Percentiles rank a stretch among this genome's conserved stretches.
Conservation (phyloP, 64 coral and sea anemone species). For the Stylophora pistillata region DNA sequence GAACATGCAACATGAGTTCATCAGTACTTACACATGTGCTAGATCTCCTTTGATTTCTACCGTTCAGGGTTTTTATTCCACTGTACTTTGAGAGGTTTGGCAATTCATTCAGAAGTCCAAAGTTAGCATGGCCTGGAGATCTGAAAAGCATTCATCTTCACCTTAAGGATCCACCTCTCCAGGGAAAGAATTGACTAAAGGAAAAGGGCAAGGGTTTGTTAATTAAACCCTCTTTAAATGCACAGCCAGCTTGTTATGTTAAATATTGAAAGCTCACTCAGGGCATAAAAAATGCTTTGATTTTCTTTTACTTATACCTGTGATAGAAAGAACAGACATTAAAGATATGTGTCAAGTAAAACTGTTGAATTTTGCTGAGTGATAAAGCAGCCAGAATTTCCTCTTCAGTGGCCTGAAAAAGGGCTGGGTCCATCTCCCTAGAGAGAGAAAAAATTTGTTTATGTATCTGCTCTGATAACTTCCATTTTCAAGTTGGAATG, state of each 20-base stretch:
- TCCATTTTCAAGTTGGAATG: too few species aligned
- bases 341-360: constrained; percentile 37
- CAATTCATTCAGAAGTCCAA: constrained; percentile 34
- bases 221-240: too few species aligned
- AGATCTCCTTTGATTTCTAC: constrained; percentile 48
- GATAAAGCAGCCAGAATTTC: constrained; percentile 42
- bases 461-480: too few species aligned
- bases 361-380: constrained; percentile 5
- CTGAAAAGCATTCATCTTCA: background rate
- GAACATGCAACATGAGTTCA: background rate
- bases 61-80: constrained; percentile 15
- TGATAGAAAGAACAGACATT: constrained; percentile 45
- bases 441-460: background rate
- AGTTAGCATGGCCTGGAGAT: constrained; percentile 37
- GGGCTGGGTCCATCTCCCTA: constrained; percentile 25
- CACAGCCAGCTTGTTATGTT: too few species aligned
- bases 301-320: constrained; percentile 1
- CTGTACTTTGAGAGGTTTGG: constrained; percentile 35
- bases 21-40: constrained; percentile 43
- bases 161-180: too few species aligned
- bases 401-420: constrained; percentile 34
- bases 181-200: too few species aligned
- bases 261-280: background rate
- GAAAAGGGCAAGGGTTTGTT: too few species aligned
- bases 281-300: background rate